Evolutionary conservation across 2,797 vertebrate genomes (phyloP), one percentile per base, ranked within the genome.

Genomic region (Onychomys torridus): DNA sequence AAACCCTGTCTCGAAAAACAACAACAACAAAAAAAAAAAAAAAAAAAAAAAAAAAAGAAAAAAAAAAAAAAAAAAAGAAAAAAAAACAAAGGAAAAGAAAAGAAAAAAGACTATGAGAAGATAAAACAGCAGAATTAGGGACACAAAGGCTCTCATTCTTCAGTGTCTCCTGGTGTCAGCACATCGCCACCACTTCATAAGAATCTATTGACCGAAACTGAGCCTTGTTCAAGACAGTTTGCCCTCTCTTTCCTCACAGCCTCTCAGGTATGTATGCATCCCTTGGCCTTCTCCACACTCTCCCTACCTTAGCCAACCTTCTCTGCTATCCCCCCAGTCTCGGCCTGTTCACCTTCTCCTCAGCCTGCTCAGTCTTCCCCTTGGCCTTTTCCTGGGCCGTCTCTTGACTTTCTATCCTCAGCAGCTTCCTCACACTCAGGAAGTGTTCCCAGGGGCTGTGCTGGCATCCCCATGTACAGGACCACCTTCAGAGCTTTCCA

Each of bases 41-140:
- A n/a, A n/a, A n/a, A n/a, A n/a, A n/a, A n/a, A n/a, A 52, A 23
- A 3, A n/a, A n/a, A n/a, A n/a, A 52, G 34, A 3, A n/a, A n/a
- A n/a, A n/a, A n/a, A n/a, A n/a, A n/a, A n/a, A n/a, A n/a, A n/a
- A n/a, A n/a, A n/a, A n/a, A n/a, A n/a, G n/a, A n/a, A n/a, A n/a
- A n/a, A n/a, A n/a, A n/a, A n/a, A n/a, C n/a, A n/a, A n/a, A n/a
- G n/a, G n/a, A n/a, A n/a, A n/a, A n/a, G n/a, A n/a, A n/a, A n/a
- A 52, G 34, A 3, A n/a, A n/a, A n/a, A n/a, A 52, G 34, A 3
- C 19, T 5, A 63, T 0, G 2, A 29, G 43, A n/a, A 32, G 32
- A 25, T 43, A 67, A 52, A 69, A 37, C 46, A 69, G 6, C 13
- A 32, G 19, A n/a, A 16, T 9, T 25, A 27, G 21, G 21, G 40